Evolutionary conservation across 2,113 vertebrate species (phyloP), one percentile per base, ranked within the genome.

Genomic region (Myotis brandtii): DNA sequence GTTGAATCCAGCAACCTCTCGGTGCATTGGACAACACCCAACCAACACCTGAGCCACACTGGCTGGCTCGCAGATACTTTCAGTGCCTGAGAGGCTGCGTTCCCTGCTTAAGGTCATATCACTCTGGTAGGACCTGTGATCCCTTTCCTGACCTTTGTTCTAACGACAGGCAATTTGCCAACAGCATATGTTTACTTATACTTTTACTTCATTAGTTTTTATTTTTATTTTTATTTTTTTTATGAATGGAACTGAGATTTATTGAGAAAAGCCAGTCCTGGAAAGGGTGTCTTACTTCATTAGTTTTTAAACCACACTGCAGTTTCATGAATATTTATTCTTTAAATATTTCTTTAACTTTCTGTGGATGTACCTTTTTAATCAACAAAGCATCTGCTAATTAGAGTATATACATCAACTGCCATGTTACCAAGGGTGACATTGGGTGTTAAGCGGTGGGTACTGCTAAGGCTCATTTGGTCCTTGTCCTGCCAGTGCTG

Each of bases 381-480:
- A 40, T n/a, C 18, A 17, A 17, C 67, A 13, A 50, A 32, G 17
- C 43, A 27, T 30, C 23, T 4, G 50, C 4, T 77, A 2, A 21
- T 16, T 59, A 17, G 86, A 43, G 37, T 10, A 0, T 30, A 1
- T 9, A 3, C 11, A 2, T 21, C 23, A 2, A 20, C 69, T 2
- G 30, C 32, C 13, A 16, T 10, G 0, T 32, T 4, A 20, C 3
- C 10, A 3, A 1, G 23, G 43, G 67, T 40, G 67, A n/a, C 5
- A n/a, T 2, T 30, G 56, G 69, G 32, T 5, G 8, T 30, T 5
- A 9, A 3, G 40, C n/a, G 0, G 0, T 18, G 2, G 43, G 8
- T 0, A 1, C 52, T 6, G 17, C 0, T 4, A 0, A 27, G 32
- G 17, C 23, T 20, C 46, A 7, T 34, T 5, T 32, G 14, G n/a